Conservation (phyloP, 2,797 vertebrate genomes). For the Anguilla anguilla region DNA sequence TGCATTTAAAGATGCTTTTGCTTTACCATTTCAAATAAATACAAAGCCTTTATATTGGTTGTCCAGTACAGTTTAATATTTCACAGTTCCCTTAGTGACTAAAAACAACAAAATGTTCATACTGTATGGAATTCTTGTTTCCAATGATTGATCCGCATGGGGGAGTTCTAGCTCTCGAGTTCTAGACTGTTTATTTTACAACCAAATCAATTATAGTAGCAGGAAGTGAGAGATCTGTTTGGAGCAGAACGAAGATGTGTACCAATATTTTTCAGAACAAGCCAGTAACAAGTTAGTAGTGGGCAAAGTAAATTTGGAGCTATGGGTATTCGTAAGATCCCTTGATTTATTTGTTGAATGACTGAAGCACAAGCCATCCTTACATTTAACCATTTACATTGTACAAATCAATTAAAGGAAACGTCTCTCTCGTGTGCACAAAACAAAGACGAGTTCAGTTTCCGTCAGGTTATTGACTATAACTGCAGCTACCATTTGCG, state of each 20-base stretch:
- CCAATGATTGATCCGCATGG: neutral
- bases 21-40: constrained; percentile 23
- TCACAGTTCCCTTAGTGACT: constrained; percentile 1
- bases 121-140: neutral
- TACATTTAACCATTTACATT: neutral
- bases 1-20: constrained; percentile 24
- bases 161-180: neutral
- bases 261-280: neutral
- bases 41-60: constrained; percentile 6
- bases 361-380: neutral
- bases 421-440: neutral
- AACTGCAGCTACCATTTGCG: neutral
- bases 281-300: neutral
- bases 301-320: neutral
- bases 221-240: neutral
- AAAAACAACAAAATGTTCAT: neutral
- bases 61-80: neutral
- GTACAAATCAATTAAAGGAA: neutral
- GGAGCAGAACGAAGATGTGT: neutral
- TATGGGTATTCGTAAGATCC: neutral
- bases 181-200: neutral
- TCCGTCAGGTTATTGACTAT: neutral
- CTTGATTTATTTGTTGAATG: neutral
- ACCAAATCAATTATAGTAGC: neutral
- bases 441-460: neutral